Percentiles rank a stretch among this genome's conserved stretches.
Conservation (phyloP, 1,140 invertebrate genomes). For the Procambarus clarkii region DNA sequence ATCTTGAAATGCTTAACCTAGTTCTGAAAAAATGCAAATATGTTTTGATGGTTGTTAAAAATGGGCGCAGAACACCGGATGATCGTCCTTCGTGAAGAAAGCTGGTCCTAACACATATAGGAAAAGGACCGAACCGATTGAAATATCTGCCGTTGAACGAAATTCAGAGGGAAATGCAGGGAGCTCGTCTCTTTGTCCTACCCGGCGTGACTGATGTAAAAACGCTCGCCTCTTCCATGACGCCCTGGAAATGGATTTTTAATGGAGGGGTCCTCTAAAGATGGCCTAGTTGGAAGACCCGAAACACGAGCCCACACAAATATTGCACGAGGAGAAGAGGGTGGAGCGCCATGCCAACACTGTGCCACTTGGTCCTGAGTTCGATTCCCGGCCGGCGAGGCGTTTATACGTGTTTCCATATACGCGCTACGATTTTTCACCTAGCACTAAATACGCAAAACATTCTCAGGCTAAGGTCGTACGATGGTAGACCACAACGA, state of each 20-base stretch:
- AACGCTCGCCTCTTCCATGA: constrained; percentile 5
- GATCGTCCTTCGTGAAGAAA: too few species aligned
- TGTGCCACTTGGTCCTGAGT: too few species aligned
- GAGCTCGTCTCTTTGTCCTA: neutral
- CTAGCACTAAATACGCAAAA: too few species aligned
- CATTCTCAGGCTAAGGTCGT: too few species aligned
- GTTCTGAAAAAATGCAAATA: neutral
- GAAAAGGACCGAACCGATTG: too few species aligned
- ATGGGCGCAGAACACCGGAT: too few species aligned
- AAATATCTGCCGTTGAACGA: constrained; percentile 9
- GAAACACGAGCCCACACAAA: neutral
- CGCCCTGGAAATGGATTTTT: constrained; percentile 52
- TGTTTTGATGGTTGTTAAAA: neutral
- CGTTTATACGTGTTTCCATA: too few species aligned
- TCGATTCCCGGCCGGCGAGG: too few species aligned
- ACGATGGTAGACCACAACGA: too few species aligned
- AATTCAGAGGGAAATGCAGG: constrained; percentile 27
- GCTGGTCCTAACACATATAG: too few species aligned
- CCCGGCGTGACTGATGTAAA: constrained; percentile 22
- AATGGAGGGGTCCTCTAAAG: constrained; percentile 33
- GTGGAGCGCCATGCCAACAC: too few species aligned
- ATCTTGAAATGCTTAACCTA: neutral
- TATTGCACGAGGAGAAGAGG: neutral
- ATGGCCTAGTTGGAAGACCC: neutral
- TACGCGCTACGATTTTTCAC: too few species aligned